Conservation (phyloP, 2,797 vertebrate genomes). For the Pipistrellus pipistrellus region DNA sequence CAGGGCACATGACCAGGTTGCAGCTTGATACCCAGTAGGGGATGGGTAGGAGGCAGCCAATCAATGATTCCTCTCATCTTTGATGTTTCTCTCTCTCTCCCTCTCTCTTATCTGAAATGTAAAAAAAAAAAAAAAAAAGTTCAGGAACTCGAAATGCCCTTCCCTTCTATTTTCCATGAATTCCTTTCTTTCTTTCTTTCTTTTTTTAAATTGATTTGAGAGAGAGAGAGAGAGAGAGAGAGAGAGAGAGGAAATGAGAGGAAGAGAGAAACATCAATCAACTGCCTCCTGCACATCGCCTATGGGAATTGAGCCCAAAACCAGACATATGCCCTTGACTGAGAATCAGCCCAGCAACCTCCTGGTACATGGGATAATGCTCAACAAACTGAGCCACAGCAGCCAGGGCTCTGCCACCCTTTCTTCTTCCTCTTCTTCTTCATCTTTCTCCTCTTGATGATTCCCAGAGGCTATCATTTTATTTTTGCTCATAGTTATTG, state of each 20-base stretch:
- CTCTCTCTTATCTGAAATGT: too few relatives aligned
- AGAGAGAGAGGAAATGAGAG: background rate
- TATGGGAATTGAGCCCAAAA: background rate
- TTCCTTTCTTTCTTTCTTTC: background rate
- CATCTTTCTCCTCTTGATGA: background rate
- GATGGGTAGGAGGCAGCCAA: too few relatives aligned
- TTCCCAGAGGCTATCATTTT: background rate
- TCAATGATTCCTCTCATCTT: too few relatives aligned
- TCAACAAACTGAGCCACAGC: background rate
- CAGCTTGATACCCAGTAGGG: too few relatives aligned
- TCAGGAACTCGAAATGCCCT: rapidly evolving
- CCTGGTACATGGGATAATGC: background rate
- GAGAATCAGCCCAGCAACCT: background rate
- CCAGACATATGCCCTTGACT: background rate
- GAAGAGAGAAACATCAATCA: background rate
- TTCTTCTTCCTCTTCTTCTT: background rate
- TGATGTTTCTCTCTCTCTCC: too few relatives aligned
- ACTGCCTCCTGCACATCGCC: background rate
- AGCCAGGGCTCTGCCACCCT: background rate
- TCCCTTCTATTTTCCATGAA: background rate
- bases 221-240: too few relatives aligned
- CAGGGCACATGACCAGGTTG: too few relatives aligned
- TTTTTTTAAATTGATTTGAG: background rate
- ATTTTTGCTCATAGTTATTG: background rate
- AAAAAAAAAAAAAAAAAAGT: background rate